phyloP scores from a whole-genome alignment of 2,113 vertebrate species.

The Percina caprodes region DNA sequence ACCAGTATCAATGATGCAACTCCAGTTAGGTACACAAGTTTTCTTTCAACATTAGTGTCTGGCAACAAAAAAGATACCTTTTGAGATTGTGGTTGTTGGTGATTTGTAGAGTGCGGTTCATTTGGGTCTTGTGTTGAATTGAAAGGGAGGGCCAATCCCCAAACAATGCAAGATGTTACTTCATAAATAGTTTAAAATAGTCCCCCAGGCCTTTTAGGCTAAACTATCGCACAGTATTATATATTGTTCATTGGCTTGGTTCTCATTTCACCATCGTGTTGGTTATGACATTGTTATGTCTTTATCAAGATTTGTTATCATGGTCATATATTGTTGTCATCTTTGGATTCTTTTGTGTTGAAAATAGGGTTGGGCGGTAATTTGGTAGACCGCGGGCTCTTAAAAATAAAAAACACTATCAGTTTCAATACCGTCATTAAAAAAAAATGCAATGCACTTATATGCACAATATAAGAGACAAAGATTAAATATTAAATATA shows the following conservation, averaged over 20 bases:
- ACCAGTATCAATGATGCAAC: neutral
- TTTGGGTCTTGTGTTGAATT: conserved; percentile 34
- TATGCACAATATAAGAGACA: too few relatives aligned
- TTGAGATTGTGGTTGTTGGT: conserved; percentile 40
- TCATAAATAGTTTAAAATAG: neutral
- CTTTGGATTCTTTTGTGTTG: conserved; percentile 34
- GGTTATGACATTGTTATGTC: conserved; percentile 11
- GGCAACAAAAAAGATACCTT: conserved; percentile 49
- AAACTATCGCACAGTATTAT: conserved; percentile 17
- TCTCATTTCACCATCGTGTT: conserved; percentile 51
- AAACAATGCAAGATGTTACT: conserved; percentile 47
- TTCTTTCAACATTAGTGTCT: neutral
- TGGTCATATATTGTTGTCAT: conserved; percentile 16
- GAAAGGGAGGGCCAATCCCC: conserved; percentile 30
- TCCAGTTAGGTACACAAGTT: neutral
- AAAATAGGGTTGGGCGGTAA: too few relatives aligned
- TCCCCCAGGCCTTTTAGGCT: neutral
- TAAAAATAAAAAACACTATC: too few relatives aligned
- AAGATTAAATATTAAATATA: too few relatives aligned
- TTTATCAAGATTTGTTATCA: conserved; percentile 8
- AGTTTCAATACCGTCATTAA: too few relatives aligned
- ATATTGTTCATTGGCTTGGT: conserved; percentile 42
- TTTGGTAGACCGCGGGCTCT: too few relatives aligned
- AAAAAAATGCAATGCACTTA: too few relatives aligned
- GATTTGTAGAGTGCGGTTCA: conserved; percentile 46